Evolutionary conservation across 2,113 vertebrate genomes (phyloP), one percentile per base, ranked within the genome.

Genomic region (Trematomus loennbergii): DNA sequence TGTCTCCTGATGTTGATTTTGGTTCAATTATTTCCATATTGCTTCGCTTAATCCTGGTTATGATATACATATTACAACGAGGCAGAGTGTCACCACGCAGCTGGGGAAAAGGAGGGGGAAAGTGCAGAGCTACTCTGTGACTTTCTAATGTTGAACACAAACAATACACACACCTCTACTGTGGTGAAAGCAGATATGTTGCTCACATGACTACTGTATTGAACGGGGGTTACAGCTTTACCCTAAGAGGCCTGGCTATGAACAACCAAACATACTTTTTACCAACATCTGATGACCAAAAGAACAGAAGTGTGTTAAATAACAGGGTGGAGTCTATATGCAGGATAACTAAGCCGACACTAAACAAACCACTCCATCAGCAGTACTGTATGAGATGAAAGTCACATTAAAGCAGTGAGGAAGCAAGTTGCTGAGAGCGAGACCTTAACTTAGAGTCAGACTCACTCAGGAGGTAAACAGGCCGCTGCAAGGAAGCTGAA

Each of bases 371-470:
- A 50, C 72, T 76, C 52, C 62, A 59, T 53, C 63, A 74, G 1
- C 53, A 54, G 68, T 20, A 40, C 53, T 63, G 8, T 12, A 33
- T 13, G n/a, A 58, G 6, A 1, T 59, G 1, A 66, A 80, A 46
- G 57, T 78, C 72, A 48, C 22, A 36, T 20, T 50, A 49, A 72
- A 59, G 40, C 12, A 46, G 22, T 20, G 52, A 55, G 45, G 36
- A 59, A 55, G 49, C 29, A 33, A 36, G 8, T 8, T 20, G 20
- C 10, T 5, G 0, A 1, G 3, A 62, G 43, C 72, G 76, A 88
- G 63, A 68, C 3, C 68, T 82, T 62, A 83, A 84, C 68, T 6
- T 64, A 67, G 79, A 88, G 81, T 15, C 78, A 79, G 79, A 80
- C 60, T 82, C 85, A 87, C 73, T 73, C 36, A 50, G 17, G 45